A percentile compares a stretch with the other conserved stretches of the same genome.
These are phyloP conservation scores for Haliclystus octoradiatus DNA, from an alignment of 30 jellyfish, hydroid and myxozoan species.

Conservation along the genomic window DNA sequence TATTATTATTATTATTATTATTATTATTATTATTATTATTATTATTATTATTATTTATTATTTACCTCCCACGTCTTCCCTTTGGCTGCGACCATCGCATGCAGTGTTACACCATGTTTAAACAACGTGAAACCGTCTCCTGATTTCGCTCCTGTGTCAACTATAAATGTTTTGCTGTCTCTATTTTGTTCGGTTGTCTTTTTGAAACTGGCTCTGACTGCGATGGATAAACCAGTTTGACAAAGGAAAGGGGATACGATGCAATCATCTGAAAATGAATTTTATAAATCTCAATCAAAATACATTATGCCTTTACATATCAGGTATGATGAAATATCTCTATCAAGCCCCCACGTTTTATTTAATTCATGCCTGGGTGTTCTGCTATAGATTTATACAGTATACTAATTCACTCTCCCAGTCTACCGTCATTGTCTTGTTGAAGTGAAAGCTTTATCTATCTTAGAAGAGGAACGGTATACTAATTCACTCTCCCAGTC, in stretches of 20 bases:
- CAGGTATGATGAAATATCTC: not conserved
- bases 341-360: no score
- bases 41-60: not conserved
- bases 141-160: slow-evolving; percentile 76
- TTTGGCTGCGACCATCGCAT: slow-evolving; percentile 60
- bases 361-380: no score
- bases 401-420: not conserved
- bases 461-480: no score
- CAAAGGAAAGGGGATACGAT: slow-evolving; percentile 66
- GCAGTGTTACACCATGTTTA: slow-evolving; percentile 5
- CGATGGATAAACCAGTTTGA: slow-evolving; percentile 59
- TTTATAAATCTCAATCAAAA: not conserved
- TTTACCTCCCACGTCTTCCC: slow-evolving; percentile 68
- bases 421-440: not conserved
- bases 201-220: slow-evolving; percentile 52
- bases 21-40: no score
- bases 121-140: slow-evolving; percentile 79
- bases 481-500: no score
- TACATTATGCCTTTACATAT: not conserved
- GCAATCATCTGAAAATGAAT: slow-evolving; percentile 51
- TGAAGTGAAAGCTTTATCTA: no score
- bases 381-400: no score
- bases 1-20: no score
- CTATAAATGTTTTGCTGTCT: slow-evolving; percentile 21
- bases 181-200: slow-evolving; percentile 6